Base-by-base conservation (phyloP, 2,797 vertebrate species). In the Rhabdophis nuchalis region DNA sequence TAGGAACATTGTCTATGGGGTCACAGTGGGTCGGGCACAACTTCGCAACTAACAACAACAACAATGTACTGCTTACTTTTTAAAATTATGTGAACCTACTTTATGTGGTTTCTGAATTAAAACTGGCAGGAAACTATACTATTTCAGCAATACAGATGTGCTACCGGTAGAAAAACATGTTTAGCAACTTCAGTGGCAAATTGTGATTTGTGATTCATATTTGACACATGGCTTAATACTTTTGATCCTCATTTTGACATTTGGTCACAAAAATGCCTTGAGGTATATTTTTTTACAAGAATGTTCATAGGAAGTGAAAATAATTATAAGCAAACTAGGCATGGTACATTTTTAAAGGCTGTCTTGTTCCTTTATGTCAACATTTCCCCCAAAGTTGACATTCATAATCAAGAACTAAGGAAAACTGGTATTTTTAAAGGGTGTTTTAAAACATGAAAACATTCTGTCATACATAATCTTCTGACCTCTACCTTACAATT, bases 251-350 rank as follows among this genome's bases (percentile, higher is more conserved):
- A 11, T 46, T 92, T 25, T 0, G 85, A 13, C 0, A 91, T 95
- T 91, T 77, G 27, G 56, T 88, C 32, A 92, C 52, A 91, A 90
- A 92, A 23, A 77, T 93, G 94, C 77, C 91, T 90, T 93, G 53
- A 91, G 91, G 91, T 89, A 52, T 18, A 29, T 46, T 23, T 23
- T 89, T 86, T 93, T 95, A 88, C 32, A 72, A 91, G 87, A 56
- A 96, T 94, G 93, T 95, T 88, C 91, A 1, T 93, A 58, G 86
- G 93, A 93, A 95, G 46, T n/a, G 85, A 94, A 93, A 89, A 53
- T 94, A 93, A 93, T 93, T 93, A 6, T 93, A 91, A 94, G 82
- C 94, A 91, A 95, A 92, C 10, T 88, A 27, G 72, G 13, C 2
- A 5, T 89, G 50, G 27, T 94, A n/a, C 89, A 82, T 95, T 29